Evolutionary conservation across 2,113 vertebrate species (phyloP), one percentile per base, ranked within the genome.

Genomic region (Nycticebus coucang): DNA sequence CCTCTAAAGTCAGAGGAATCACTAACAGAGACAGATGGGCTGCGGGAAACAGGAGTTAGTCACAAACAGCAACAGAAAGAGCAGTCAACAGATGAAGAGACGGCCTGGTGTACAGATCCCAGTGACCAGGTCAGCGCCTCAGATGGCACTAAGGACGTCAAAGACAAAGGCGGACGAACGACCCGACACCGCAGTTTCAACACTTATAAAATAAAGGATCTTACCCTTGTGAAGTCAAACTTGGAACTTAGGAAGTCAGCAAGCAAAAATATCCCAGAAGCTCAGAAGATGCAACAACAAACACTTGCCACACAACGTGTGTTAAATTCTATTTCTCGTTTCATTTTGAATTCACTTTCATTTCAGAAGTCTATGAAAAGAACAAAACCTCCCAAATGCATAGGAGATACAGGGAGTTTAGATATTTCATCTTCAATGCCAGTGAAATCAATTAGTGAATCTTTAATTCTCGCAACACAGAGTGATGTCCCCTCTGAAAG

Each of bases 271-370:
- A 45, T 6, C 45, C n/a, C 37, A 55, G 80, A 91, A 28, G 11
- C 19, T 4, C 57, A 33, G 37, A 37, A 57, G 18, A 68, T 53
- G 22, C 90, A 60, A n/a, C 71, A 75, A 26, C 57, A 45, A n/a
- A 55, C 50, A 14, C 12, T 45, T 83, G 15, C 53, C 11, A 35
- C 22, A 37, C 93, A 45, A 69, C 55, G 14, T 33, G 5, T 74
- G 10, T 55, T 88, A 6, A 62, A 28, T 19, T 69, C 33, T 80
- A 18, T 84, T 77, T 84, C 64, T 79, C 71, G 14, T 28, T 79
- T 45, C 30, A 87, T 86, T 92, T 71, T 89, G 94, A 86, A 89
- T n/a, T 71, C 33, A 50, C 71, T 94, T 64, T 60, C 75, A 89
- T 11, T 33, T 71, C 60, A 94, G 85, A 87, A 87, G 30, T 41